Conservation (phyloP, 2,113 vertebrate species). For the Prunella fulvescens region DNA sequence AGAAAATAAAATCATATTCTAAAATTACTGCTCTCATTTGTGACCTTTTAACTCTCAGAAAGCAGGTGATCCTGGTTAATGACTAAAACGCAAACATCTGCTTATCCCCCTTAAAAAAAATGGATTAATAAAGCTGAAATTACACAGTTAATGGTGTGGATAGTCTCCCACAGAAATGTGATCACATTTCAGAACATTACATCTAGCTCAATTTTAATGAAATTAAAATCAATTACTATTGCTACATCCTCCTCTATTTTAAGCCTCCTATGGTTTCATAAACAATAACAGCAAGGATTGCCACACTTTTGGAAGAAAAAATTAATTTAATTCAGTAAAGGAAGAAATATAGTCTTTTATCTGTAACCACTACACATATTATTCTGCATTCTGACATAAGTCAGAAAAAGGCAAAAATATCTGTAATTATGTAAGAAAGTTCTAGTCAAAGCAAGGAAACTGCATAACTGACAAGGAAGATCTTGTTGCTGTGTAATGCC, state of each 20-base stretch:
- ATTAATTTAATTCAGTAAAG: neutral
- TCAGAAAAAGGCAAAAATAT: neutral
- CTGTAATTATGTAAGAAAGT: neutral
- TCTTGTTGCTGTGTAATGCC: neutral
- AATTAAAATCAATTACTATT: constrained; percentile 41
- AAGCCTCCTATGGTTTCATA: constrained; percentile 9
- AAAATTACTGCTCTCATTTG: constrained; percentile 2
- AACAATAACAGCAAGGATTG: neutral
- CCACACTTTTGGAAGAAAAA: neutral
- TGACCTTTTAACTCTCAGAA: constrained; percentile 39
- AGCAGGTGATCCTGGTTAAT: constrained; percentile 43
- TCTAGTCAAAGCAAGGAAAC: neutral
- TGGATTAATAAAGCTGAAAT: constrained; percentile 41
- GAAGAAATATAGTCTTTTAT: constrained; percentile 9
- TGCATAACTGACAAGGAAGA: neutral
- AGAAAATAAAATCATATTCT: neutral
- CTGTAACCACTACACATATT: neutral
- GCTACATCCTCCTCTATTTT: constrained; percentile 20
- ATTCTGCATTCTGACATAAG: neutral
- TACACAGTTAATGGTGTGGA: constrained; percentile 20
- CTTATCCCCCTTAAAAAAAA: neutral
- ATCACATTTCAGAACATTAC: constrained; percentile 26
- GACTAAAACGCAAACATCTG: constrained; percentile 37
- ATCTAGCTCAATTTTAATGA: neutral
- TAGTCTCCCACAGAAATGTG: neutral